Base-by-base conservation (phyloP, 2,888 invertebrate genomes). In the Athetis lepigone region DNA sequence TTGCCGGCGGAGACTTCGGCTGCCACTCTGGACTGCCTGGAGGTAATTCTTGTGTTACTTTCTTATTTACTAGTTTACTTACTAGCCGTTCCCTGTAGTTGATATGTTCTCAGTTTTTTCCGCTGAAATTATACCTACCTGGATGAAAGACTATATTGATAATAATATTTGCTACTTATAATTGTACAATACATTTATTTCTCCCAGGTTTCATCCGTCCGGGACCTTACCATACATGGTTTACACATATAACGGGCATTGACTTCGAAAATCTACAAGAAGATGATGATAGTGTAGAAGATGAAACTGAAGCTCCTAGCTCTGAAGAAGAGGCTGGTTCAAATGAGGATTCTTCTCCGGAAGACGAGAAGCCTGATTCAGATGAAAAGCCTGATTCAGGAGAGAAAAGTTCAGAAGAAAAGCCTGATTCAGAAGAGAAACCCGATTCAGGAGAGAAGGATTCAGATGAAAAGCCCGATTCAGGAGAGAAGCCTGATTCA, bases 1-100 rank as follows among this genome's bases (percentile, higher is more conserved):
- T 92, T 1, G 93, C 93, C 11, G 90, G 90, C 7, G 90, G 87
- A 2, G 40, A 77, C 18, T 85, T 73, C 51, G 95, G 95, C 21
- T 95, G 95, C 83, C 94, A 94, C 66, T 92, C 93, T 1, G 93
- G 92, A 1, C 64, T 89, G 0, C 93, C 93, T 18, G 92, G 85
- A 40, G 94, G 94, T 94, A 77, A 43, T 36, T 25, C 39, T 23
- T 50, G 0, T 11, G 9, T 55, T 39, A 37, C 29, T 39, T 42
- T 33, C 25, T 19, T 18, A 19, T 16, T 49, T 29, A 27, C 21
- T 21, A 1, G n/a, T n/a, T n/a, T n/a, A n/a, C n/a, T n/a, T n/a
- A n/a, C n/a, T n/a, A n/a, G n/a, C n/a, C n/a, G n/a, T n/a, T n/a
- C n/a, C n/a, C n/a, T n/a, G n/a, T 21, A 1, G 16, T 33, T 50